Percentiles rank a stretch among this genome's conserved stretches.
These are phyloP conservation scores for Luidia sarsii DNA, from an alignment of 53 echinoderm and acorn worm species.

Conservation along the genomic window DNA sequence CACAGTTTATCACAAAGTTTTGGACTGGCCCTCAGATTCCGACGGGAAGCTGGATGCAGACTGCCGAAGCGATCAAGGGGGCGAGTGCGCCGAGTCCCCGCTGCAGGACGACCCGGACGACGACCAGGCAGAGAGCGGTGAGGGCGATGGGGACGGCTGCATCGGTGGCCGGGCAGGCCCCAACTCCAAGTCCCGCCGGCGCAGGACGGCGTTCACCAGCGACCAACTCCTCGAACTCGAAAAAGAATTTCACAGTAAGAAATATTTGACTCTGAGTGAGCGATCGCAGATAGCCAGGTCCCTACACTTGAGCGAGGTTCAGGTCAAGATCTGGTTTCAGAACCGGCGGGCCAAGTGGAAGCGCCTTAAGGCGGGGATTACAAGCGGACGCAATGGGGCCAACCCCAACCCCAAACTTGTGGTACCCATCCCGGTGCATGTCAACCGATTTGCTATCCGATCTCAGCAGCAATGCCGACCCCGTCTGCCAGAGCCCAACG, in stretches of 20 bases:
- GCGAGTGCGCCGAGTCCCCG: slow-evolving; percentile 37
- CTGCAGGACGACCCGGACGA: slow-evolving; percentile 59
- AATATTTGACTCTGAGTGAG: slow-evolving; percentile 86
- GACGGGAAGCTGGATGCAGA: slow-evolving; percentile 41
- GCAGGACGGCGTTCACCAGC: slow-evolving; percentile 89
- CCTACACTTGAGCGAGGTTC: slow-evolving; percentile 84
- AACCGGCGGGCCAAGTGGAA: slow-evolving; percentile 92
- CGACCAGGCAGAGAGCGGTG: slow-evolving; percentile 45
- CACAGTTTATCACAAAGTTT: too few relatives aligned
- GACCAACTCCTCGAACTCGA: slow-evolving; percentile 86
- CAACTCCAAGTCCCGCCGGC: slow-evolving; percentile 74
- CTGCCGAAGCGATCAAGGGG: slow-evolving; percentile 45
- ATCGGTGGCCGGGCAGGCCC: slow-evolving; percentile 27
- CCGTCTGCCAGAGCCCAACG: slow-evolving; percentile 70
- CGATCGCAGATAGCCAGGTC: slow-evolving; percentile 82
- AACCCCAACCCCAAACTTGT: slow-evolving; percentile 81
- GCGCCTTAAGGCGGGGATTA: slow-evolving; percentile 79
- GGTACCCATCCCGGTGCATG: slow-evolving; percentile 87
- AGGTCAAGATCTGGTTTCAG: slow-evolving; percentile 94
- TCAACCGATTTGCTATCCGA: slow-evolving; percentile 83
- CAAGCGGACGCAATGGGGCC: slow-evolving; percentile 61
- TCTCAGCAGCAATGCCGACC: slow-evolving; percentile 86
- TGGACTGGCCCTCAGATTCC: slow-evolving; percentile 40
- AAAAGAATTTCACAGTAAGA: slow-evolving; percentile 89
- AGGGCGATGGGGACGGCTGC: slow-evolving; percentile 48